Evolutionary conservation across 1,140 invertebrate genomes (phyloP).

Genomic region (Tenebrio molitor): DNA sequence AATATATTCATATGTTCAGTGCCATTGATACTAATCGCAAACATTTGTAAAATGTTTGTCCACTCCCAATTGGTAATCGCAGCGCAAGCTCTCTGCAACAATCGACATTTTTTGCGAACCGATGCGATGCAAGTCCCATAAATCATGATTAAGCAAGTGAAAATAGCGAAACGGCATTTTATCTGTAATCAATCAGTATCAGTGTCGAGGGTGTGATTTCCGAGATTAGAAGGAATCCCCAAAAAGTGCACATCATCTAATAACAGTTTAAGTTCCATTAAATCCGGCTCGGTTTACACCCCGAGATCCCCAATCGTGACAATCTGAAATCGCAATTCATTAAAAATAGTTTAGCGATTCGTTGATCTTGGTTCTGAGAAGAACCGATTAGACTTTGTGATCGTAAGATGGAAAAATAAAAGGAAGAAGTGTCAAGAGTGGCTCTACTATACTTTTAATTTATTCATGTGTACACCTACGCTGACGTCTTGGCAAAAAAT

Average conservation of each 20-base stretch:
- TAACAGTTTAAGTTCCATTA: constrained; percentile 27
- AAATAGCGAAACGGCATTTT: constrained; percentile 16
- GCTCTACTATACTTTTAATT: neutral
- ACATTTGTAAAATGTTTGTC: constrained; percentile 39
- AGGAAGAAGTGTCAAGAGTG: neutral
- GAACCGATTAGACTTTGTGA: neutral
- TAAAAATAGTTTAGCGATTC: constrained; percentile 16
- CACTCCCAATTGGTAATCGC: constrained; percentile 7
- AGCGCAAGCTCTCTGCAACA: neutral
- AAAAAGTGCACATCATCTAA: constrained; percentile 35
- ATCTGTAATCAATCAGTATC: constrained; percentile 40
- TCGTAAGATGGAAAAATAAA: neutral
- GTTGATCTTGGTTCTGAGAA: neutral
- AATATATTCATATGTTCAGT: constrained; percentile 21
- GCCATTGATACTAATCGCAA: constrained; percentile 13
- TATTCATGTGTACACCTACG: constrained; percentile 3
- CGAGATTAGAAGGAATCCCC: neutral
- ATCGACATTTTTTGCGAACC: neutral
- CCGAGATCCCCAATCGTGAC: constrained; percentile 1
- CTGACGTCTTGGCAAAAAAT: neutral
- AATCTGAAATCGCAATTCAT: neutral
- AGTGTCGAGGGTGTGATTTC: constrained; percentile 18
- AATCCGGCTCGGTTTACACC: neutral
- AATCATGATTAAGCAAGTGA: constrained; percentile 29
- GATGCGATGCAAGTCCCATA: constrained; percentile 4